Conservation (phyloP, 2,888 invertebrate species). For the Xanthostigma xanthostigma region DNA sequence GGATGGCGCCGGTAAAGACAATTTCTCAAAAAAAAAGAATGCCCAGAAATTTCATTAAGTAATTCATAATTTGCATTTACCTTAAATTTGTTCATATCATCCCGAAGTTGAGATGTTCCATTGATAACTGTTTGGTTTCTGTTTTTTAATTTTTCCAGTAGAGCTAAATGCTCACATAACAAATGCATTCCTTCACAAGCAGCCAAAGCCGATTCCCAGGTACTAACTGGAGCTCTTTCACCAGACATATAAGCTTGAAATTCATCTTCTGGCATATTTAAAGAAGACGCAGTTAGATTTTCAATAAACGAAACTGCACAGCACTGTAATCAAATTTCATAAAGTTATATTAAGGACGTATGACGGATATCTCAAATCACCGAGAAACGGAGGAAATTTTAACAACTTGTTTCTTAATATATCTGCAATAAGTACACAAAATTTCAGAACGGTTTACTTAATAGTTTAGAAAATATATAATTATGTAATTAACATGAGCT, state of each 20-base stretch:
- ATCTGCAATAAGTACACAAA: too few relatives aligned
- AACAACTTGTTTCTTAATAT: too few relatives aligned
- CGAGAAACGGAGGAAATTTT: too few relatives aligned
- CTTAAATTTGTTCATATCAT: slow-evolving; percentile 59
- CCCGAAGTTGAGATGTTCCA: slow-evolving; percentile 48
- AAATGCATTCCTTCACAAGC: slow-evolving; percentile 75
- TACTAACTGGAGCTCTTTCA: slow-evolving; percentile 69
- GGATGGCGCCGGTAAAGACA: too few relatives aligned
- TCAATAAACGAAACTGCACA: slow-evolving; percentile 97
- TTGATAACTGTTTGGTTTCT: slow-evolving; percentile 46
- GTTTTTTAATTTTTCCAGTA: slow-evolving; percentile 48
- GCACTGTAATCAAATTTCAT: slow-evolving; percentile 45
- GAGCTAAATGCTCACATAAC: slow-evolving; percentile 62
- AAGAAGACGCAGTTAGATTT: slow-evolving; percentile 82
- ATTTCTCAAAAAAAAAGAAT: neutral
- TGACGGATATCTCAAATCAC: too few relatives aligned
- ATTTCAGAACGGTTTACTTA: too few relatives aligned
- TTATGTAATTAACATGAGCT: too few relatives aligned
- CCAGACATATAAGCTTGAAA: slow-evolving; percentile 91
- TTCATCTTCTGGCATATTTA: slow-evolving; percentile 81
- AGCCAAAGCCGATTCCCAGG: slow-evolving; percentile 66
- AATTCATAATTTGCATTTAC: slow-evolving; percentile 22
- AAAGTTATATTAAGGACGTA: too few relatives aligned
- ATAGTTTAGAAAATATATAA: too few relatives aligned
- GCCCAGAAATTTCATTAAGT: neutral